Conservation (phyloP, 2,797 vertebrate species). For the Argentina silus region DNA sequence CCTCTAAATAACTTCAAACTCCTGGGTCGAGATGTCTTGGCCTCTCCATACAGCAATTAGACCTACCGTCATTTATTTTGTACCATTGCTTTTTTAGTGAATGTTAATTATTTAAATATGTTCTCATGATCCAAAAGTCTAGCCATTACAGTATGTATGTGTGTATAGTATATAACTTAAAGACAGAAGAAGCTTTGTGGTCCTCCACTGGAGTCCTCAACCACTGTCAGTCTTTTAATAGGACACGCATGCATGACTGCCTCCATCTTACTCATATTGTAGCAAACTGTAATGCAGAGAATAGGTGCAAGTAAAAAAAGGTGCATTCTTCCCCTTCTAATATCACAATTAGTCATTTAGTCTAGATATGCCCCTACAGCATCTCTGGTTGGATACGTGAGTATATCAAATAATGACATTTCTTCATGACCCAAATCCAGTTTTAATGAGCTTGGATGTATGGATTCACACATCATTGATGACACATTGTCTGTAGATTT, state of each 20-base stretch:
- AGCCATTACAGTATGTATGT: too few relatives aligned
- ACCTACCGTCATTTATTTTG: neutral
- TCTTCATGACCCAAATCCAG: neutral
- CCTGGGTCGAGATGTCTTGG: neutral
- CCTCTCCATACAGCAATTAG: neutral
- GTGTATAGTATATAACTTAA: too few relatives aligned
- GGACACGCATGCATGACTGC: constrained; percentile 15
- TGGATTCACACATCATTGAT: neutral
- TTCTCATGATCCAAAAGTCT: too few relatives aligned
- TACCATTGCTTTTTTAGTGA: neutral
- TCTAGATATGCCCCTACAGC: neutral
- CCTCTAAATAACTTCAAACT: neutral
- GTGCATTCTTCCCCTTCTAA: constrained; percentile 21
- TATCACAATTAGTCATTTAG: constrained; percentile 10
- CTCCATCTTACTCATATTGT: constrained; percentile 22
- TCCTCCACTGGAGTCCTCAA: neutral
- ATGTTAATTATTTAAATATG: too few relatives aligned
- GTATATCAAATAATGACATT: neutral
- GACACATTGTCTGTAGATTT: neutral
- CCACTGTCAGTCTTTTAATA: constrained; percentile 34
- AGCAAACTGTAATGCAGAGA: constrained; percentile 39
- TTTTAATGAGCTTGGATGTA: neutral
- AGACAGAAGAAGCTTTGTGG: too few relatives aligned
- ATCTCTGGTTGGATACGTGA: neutral
- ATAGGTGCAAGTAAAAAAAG: constrained; percentile 7